phyloP scores from a whole-genome alignment of 2,888 invertebrate species.

The Zygothrica quintamaculata region DNA sequence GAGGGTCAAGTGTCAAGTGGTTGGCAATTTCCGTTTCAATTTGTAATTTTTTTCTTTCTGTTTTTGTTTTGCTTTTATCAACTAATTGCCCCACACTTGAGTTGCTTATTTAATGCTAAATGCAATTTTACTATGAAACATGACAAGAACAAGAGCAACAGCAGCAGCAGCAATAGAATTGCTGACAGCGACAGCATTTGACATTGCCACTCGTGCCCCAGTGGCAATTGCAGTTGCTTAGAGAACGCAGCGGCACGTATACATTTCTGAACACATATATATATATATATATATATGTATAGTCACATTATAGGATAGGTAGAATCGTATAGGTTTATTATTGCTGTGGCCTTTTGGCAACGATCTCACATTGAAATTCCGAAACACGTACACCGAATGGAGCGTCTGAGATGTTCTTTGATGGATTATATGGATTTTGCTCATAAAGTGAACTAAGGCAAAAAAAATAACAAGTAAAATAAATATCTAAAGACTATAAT shows the following conservation, averaged over 20 bases:
- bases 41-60: not conserved
- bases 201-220: slow-evolving; percentile 61
- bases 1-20: slow-evolving; percentile 22
- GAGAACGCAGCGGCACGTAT: slow-evolving; percentile 49
- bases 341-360: slow-evolving; percentile 20
- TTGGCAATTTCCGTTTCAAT: slow-evolving; percentile 15
- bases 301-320: not conserved
- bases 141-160: slow-evolving; percentile 22
- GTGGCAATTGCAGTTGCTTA: slow-evolving; percentile 35
- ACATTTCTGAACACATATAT: no score
- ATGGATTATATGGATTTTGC: slow-evolving; percentile 83
- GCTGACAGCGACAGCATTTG: slow-evolving; percentile 16
- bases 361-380: slow-evolving; percentile 82
- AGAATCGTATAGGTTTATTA: slow-evolving; percentile 1
- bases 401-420: slow-evolving; percentile 81
- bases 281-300: slow-evolving; percentile 3
- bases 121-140: slow-evolving; percentile 39
- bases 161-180: not conserved
- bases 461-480: slow-evolving; percentile 46
- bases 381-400: slow-evolving; percentile 77
- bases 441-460: slow-evolving; percentile 76
- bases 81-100: slow-evolving; percentile 69
- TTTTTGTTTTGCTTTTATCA: slow-evolving; percentile 36
- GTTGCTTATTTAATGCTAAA: slow-evolving; percentile 1
- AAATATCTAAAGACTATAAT: not conserved